Evolutionary conservation across 2,113 vertebrate genomes (phyloP), one percentile per base, ranked within the genome.

Genomic region (Podarcis muralis): DNA sequence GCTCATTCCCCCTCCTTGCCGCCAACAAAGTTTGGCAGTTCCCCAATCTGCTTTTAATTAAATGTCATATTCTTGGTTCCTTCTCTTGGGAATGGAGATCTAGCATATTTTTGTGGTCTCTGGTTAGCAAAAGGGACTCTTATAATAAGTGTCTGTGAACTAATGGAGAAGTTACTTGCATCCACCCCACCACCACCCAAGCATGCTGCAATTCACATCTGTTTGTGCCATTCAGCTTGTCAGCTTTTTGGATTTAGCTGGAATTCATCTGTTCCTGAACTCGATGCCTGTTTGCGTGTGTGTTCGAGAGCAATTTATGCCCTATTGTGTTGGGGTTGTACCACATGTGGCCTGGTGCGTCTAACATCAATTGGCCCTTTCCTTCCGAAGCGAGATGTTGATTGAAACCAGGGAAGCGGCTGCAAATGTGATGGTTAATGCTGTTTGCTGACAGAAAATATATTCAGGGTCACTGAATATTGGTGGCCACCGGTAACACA

Each of bases 1-100:
- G 43, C 78, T 86, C 35, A 77, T 81, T 87, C 35, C 20, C 11
- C n/a, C 27, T 22, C 13, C 59, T 3, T 62, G 48, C 9, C 11
- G 9, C 48, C 48, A 37, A 37, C 81, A 9, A 37, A 74, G 7
- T 57, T 48, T 72, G 86, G 77, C 78, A 37, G 43, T n/a, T 62
- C 40, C 16, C 30, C 23, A 76, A 8, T 76, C 62, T 78, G 87
- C 74, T 88, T 84, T 83, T 48, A 53, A 84, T 88, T 78, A 84
- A 78, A 84, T 27, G 23, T 9, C 35, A 59, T 68, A 40, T 30
- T 53, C 43, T 78, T 77, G 40, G 32, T 78, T 84, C 74, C 72
- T 83, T 69, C 25, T 57, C 35, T n/a, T 40, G 74, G 75, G 59
- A 2, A 18, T 16, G 27, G 8, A 68, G 23, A 9, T 6, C 18